A percentile compares a stretch with the other conserved stretches of the same genome.
Conservation (phyloP, 2,113 vertebrate genomes). For the Sciurus niger region DNA sequence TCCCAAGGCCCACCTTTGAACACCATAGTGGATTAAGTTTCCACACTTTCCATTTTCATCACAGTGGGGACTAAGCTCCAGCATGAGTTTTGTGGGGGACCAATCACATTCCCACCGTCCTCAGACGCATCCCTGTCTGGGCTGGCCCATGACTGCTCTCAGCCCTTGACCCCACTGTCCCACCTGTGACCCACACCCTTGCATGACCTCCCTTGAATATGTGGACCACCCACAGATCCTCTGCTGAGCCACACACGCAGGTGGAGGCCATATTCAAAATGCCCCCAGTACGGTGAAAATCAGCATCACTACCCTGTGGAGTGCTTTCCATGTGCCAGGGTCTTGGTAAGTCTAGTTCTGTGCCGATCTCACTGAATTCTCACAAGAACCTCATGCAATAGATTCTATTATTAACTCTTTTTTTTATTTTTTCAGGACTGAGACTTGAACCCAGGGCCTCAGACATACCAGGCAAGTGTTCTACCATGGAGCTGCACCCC, state of each 20-base stretch:
- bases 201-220: neutral
- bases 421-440: neutral
- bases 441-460: neutral
- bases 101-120: neutral
- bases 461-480: neutral
- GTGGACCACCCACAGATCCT: neutral
- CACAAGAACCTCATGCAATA: neutral
- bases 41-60: neutral
- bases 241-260: neutral
- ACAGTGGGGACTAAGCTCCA: neutral
- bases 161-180: too few relatives aligned
- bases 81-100: neutral
- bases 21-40: neutral
- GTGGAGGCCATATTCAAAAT: neutral
- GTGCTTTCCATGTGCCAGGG: neutral
- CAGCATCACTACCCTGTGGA: accelerated
- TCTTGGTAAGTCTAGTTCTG: neutral
- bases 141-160: neutral
- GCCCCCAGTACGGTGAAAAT: neutral
- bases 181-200: neutral
- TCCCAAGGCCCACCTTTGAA: neutral
- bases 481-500: neutral
- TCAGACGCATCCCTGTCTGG: neutral
- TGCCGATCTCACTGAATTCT: neutral
- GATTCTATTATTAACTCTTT: conserved; percentile 6